Evolutionary conservation across 2,797 vertebrate species (phyloP), one percentile per base, ranked within the genome.

Genomic region (Falco biarmicus): DNA sequence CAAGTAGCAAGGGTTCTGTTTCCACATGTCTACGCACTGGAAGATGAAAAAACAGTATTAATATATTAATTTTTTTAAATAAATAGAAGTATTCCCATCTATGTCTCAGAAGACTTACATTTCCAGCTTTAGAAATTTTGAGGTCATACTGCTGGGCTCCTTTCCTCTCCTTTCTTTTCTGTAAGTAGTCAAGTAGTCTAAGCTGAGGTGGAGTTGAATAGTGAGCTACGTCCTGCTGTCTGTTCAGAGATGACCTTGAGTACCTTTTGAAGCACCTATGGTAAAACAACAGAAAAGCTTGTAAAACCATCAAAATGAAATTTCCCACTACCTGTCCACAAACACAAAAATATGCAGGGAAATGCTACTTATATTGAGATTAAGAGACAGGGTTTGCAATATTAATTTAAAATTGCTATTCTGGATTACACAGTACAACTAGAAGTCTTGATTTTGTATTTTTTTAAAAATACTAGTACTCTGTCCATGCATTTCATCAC

Each of bases 1-100:
- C 91, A 99, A 98, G 93, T 99, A 99, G 98, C 98, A 99, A 96
- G 98, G 98, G 95, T 96, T 99, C 97, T 98, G 99, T 96, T 99
- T 99, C 99, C 99, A 99, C 98, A 99, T 99, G 98, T 99, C 99
- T 48, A 99, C 99, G 89, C 99, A 99, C 99, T 99, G 96, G 79
- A 97, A 95, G 71, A 94, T n/a, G 51, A 94, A 88, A 92, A 89
- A 70, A n/a, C 7, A 74, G 57, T 20, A 83, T 92, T 73, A 78
- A 64, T 29, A 3, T 21, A 51, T 53, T n/a, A 56, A 63, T 64
- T 50, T 3, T 20, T 74, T 79, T 15, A 57, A 73, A 71, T 41
- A 60, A 73, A 50, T 13, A 69, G 7, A 81, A 73, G n/a, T 39
- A 73, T 26, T 53, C 7, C 17, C 37, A 47, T 16, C n/a, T 56